Evolutionary conservation across 1,140 invertebrate species (phyloP).

Genomic region (Acromyrmex charruanus): DNA sequence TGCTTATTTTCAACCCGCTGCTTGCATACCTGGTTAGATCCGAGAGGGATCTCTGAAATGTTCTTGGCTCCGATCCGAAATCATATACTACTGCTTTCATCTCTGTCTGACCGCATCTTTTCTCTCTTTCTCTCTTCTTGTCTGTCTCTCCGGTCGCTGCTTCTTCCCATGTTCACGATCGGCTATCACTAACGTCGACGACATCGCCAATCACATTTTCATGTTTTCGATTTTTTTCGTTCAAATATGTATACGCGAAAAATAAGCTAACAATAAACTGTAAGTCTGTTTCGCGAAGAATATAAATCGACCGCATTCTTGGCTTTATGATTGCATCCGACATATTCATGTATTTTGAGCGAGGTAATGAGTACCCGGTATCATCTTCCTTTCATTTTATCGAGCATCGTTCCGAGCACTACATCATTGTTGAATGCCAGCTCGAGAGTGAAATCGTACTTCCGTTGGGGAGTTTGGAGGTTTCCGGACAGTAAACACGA

Average conservation of each 20-base stretch:
- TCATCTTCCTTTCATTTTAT: conserved; percentile 64
- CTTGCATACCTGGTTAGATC: conserved; percentile 85
- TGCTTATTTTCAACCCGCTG: conserved; percentile 85
- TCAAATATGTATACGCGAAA: conserved; percentile 9
- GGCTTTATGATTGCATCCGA: conserved; percentile 9
- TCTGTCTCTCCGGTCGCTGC: background rate
- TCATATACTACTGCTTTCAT: conserved; percentile 79
- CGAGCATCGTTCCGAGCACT: conserved; percentile 58
- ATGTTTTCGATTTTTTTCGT: conserved; percentile 31
- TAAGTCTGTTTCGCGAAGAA: background rate
- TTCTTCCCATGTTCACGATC: conserved; percentile 44
- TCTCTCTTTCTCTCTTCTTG: conserved; percentile 24
- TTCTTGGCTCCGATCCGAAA: conserved; percentile 84
- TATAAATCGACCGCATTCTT: conserved; percentile 44
- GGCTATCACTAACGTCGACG: conserved; percentile 51
- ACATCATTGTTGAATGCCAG: conserved; percentile 61
- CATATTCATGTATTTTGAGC: conserved; percentile 56
- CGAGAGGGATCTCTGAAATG: conserved; percentile 81
- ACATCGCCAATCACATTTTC: conserved; percentile 56
- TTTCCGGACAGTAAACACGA: conserved; percentile 64
- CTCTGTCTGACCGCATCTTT: conserved; percentile 52
- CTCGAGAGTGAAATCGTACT: conserved; percentile 61
- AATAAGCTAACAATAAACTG: conserved; percentile 11
- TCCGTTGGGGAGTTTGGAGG: conserved; percentile 54
- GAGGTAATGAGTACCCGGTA: conserved; percentile 43